phyloP scores from a whole-genome alignment of 2,888 invertebrate species.

The Phyllotreta striolata region DNA sequence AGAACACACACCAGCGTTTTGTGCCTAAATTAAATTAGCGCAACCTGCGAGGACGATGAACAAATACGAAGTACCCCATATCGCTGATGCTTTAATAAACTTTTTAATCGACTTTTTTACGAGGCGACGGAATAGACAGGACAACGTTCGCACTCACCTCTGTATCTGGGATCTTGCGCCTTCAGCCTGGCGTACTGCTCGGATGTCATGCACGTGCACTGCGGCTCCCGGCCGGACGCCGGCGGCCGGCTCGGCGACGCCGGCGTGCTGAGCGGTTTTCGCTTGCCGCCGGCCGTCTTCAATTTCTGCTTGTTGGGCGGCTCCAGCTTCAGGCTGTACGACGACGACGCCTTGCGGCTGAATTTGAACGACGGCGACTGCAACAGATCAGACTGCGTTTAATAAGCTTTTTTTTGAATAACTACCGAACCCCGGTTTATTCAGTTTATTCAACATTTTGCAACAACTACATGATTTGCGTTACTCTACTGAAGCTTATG shows the following conservation, averaged over 20 bases:
- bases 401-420: constrained; percentile 54
- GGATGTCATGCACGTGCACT: constrained; percentile 95
- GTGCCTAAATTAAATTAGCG: not conserved
- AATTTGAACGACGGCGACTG: constrained; percentile 98
- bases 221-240: constrained; percentile 78
- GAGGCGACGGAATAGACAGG: not conserved
- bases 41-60: too few species aligned
- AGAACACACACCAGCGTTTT: not conserved
- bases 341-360: constrained; percentile 96
- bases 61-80: too few species aligned
- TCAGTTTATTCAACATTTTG: too few species aligned
- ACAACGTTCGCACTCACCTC: constrained; percentile 60
- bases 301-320: constrained; percentile 87
- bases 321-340: constrained; percentile 94
- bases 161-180: constrained; percentile 83
- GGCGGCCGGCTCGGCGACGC: constrained; percentile 79
- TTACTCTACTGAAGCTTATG: too few species aligned
- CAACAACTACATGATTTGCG: too few species aligned
- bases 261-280: constrained; percentile 77
- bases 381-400: constrained; percentile 70
- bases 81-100: not conserved
- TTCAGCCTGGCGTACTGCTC: constrained; percentile 89
- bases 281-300: constrained; percentile 83
- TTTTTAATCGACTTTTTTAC: constrained; percentile 1
- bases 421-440: too few species aligned